These are phyloP conservation scores for Coturnix japonica DNA, from an alignment of 2,113 vertebrate species.

Conservation along the genomic window DNA sequence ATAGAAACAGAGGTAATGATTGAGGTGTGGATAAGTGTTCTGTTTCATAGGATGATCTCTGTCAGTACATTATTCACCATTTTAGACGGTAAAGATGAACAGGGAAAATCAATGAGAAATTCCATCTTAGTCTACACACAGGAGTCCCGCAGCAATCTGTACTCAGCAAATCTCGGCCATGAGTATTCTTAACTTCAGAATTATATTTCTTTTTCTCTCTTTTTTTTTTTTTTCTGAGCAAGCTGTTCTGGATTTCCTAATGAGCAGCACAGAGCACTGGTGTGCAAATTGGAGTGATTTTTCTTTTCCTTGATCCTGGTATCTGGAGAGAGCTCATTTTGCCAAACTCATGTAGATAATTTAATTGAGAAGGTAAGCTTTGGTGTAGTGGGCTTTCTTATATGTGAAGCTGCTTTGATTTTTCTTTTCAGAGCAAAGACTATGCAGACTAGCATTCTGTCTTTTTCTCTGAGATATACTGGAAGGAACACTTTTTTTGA, in stretches of 20 bases:
- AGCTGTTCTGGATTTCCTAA: neutral
- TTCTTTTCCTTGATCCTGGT: neutral
- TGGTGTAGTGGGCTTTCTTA: constrained; percentile 6
- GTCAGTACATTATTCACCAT: neutral
- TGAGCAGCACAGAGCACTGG: neutral
- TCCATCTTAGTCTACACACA: neutral
- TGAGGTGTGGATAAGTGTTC: neutral
- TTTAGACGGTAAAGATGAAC: neutral
- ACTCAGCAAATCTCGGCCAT: neutral
- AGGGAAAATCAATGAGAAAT: neutral
- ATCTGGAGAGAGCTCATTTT: neutral
- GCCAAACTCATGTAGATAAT: neutral
- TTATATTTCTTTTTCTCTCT: neutral
- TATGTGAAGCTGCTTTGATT: constrained; percentile 14
- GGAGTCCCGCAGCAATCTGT: neutral
- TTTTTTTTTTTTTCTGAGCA: neutral
- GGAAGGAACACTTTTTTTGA: constrained; percentile 7
- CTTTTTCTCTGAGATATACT: constrained; percentile 12
- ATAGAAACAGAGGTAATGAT: neutral
- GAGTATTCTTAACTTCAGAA: neutral
- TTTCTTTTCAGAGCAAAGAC: constrained; percentile 15
- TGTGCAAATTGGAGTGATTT: neutral
- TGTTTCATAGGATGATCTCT: neutral
- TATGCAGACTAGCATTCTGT: neutral
- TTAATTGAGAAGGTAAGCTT: constrained; percentile 60